phyloP scores from a whole-genome alignment of 2,797 vertebrate genomes.

The Thaleichthys pacificus region DNA sequence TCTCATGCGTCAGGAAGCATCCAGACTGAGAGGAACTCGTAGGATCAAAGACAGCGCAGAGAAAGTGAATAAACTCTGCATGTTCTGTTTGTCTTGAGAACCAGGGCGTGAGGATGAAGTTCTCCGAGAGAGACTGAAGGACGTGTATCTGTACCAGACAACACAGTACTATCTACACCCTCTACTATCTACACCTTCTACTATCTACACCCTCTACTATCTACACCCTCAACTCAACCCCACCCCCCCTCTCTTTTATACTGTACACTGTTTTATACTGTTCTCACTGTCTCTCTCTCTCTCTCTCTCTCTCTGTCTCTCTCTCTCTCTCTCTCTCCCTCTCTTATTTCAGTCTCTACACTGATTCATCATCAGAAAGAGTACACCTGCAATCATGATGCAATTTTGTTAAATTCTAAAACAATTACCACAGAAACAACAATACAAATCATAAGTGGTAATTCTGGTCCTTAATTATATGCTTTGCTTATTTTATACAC shows the following conservation, averaged over 20 bases:
- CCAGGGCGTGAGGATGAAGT: not conserved
- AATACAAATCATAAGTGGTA: not conserved
- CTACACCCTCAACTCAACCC: conserved; percentile 44
- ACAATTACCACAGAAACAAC: conserved; percentile 35
- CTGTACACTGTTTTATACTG: conserved; percentile 27
- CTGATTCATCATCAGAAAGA: conserved; percentile 44
- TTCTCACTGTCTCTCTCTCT: conserved; percentile 1
- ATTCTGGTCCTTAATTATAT: too few species aligned
- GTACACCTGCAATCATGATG: conserved; percentile 41
- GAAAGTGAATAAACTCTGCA: not conserved
- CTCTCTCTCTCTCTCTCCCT: not conserved
- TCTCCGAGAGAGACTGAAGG: conserved; percentile 39
- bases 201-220: conserved; percentile 59
- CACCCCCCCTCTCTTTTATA: conserved; percentile 53
- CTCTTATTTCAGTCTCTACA: conserved; percentile 19
- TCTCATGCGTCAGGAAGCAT: too few species aligned
- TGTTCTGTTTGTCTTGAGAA: conserved; percentile 23
- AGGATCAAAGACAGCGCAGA: too few species aligned
- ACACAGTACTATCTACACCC: conserved; percentile 62
- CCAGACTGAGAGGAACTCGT: too few species aligned
- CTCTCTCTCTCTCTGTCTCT: not conserved
- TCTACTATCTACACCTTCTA: too few species aligned
- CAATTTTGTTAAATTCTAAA: conserved; percentile 63
- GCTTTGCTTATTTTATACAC: too few species aligned
- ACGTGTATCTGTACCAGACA: conserved; percentile 46